Conservation (phyloP, 2,888 invertebrate species). For the Liopterus haemorrhoidalis region DNA sequence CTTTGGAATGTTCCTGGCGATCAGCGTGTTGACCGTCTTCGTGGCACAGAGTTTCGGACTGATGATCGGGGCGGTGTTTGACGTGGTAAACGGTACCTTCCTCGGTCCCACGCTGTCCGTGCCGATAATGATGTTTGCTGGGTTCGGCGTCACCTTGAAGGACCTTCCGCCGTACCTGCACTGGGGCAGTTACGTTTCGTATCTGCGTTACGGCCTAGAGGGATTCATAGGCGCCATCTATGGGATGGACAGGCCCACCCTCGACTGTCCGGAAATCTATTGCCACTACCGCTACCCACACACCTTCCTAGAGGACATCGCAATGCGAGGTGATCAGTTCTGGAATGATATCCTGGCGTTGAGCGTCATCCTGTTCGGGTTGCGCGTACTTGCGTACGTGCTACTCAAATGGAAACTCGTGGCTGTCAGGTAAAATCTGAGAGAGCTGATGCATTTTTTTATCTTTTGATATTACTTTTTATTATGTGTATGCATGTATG, state of each 20-base stretch:
- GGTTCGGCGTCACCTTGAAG: slow-evolving; percentile 84
- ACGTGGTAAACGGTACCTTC: slow-evolving; percentile 89
- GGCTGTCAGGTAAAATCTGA: slow-evolving; percentile 53
- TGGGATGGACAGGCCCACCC: slow-evolving; percentile 64
- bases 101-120: slow-evolving; percentile 86
- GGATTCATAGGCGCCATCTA: slow-evolving; percentile 81
- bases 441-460: neutral
- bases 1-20: slow-evolving; percentile 78
- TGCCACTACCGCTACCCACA: slow-evolving; percentile 79
- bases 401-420: slow-evolving; percentile 73
- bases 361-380: slow-evolving; percentile 57
- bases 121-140: slow-evolving; percentile 95
- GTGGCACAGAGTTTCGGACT: slow-evolving; percentile 91
- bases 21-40: slow-evolving; percentile 75
- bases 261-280: slow-evolving; percentile 74
- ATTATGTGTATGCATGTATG: slow-evolving; percentile 13
- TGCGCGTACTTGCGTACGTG: slow-evolving; percentile 62
- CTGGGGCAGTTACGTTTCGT: slow-evolving; percentile 91
- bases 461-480: slow-evolving; percentile 8
- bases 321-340: slow-evolving; percentile 74
- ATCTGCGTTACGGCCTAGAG: slow-evolving; percentile 85
- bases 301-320: slow-evolving; percentile 76
- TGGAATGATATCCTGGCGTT: slow-evolving; percentile 77
- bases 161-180: slow-evolving; percentile 80
- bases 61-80: slow-evolving; percentile 83